These are phyloP conservation scores for Thumatha senex DNA, from an alignment of 2,888 invertebrate species.

Conservation along the genomic window DNA sequence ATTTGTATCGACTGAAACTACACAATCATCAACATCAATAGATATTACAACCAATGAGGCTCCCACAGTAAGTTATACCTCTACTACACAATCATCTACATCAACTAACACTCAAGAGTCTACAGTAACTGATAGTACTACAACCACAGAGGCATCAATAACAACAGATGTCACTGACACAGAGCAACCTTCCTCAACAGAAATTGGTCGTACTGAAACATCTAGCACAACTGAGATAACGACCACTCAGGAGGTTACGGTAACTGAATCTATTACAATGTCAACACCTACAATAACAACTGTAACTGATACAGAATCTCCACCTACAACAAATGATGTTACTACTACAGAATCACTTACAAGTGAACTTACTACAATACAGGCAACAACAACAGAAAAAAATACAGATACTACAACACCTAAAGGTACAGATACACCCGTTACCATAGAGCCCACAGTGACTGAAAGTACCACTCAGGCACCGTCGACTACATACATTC, in stretches of 20 bases:
- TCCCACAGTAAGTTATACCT: background rate
- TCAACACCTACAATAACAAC: slow-evolving; percentile 10
- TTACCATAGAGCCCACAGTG: slow-evolving; percentile 5
- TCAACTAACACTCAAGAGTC: background rate
- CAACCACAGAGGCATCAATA: slow-evolving; percentile 5
- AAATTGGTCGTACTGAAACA: background rate
- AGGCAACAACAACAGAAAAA: background rate
- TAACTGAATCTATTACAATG: slow-evolving; percentile 6
- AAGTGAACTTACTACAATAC: background rate
- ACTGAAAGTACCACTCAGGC: slow-evolving; percentile 4
- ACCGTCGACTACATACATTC: background rate
- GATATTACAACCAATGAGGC: too few relatives aligned
- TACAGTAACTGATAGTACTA: slow-evolving; percentile 1
- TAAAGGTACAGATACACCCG: background rate
- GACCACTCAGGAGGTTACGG: background rate
- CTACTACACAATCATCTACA: slow-evolving; percentile 9
- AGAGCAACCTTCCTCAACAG: too few relatives aligned
- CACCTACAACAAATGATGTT: too few relatives aligned
- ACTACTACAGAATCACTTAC: slow-evolving; percentile 6
- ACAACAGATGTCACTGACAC: slow-evolving; percentile 17
- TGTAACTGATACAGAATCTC: background rate
- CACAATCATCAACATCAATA: too few relatives aligned
- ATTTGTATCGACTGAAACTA: too few relatives aligned
- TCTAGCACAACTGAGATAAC: too few relatives aligned
- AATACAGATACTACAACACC: background rate